These are phyloP conservation scores for Linnaemya tessellans DNA, from an alignment of 2,888 invertebrate genomes.

Conservation along the genomic window DNA sequence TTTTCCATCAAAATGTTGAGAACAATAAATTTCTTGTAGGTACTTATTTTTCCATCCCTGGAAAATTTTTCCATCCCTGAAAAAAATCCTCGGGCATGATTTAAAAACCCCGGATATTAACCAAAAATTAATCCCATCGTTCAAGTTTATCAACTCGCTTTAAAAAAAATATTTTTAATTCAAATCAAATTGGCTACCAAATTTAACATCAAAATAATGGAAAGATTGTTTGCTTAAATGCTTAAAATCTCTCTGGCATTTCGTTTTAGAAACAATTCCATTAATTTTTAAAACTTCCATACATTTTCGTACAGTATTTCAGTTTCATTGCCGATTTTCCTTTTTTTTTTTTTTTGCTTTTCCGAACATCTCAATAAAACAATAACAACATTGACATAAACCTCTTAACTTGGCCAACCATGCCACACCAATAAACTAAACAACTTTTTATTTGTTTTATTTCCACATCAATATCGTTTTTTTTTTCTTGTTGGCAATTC, in stretches of 20 bases:
- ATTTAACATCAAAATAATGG: neutral
- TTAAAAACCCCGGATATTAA: too few relatives aligned
- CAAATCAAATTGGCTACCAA: neutral
- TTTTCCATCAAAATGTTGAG: too few relatives aligned
- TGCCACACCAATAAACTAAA: conserved; percentile 34
- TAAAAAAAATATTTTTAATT: neutral
- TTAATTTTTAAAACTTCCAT: neutral
- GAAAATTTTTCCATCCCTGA: too few relatives aligned
- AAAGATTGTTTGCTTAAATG: neutral
- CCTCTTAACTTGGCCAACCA: conserved; percentile 25
- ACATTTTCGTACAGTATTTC: neutral
- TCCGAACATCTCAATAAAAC: neutral
- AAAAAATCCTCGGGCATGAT: too few relatives aligned
- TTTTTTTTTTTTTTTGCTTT: conserved; percentile 12
- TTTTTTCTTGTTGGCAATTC: conserved; percentile 43
- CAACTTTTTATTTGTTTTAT: conserved; percentile 5
- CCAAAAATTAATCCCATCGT: too few relatives aligned
- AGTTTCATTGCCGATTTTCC: neutral
- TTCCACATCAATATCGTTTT: conserved; percentile 8
- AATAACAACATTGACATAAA: conserved; percentile 8
- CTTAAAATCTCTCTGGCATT: neutral
- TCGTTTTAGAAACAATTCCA: neutral
- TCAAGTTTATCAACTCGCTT: neutral
- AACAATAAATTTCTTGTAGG: too few relatives aligned
- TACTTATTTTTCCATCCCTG: too few relatives aligned